These are phyloP conservation scores for Psittacula derbiana DNA, from an alignment of 2,797 vertebrate species.

Conservation along the genomic window DNA sequence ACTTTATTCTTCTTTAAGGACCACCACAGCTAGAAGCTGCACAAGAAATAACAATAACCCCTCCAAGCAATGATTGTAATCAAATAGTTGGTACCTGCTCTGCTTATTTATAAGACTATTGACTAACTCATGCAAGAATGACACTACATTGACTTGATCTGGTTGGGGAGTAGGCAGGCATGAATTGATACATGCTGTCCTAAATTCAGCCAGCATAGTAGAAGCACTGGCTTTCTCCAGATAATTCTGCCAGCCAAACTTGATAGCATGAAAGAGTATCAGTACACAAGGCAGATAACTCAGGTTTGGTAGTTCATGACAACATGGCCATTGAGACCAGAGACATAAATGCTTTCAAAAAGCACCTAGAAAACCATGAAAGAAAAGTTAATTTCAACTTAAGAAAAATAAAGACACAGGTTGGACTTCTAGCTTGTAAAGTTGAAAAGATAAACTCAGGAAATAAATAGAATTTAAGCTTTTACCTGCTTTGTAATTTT, in stretches of 20 bases:
- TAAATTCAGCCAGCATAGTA: background rate
- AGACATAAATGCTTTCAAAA: background rate
- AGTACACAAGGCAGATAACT: background rate
- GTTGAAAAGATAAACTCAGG: background rate
- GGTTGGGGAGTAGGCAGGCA: background rate
- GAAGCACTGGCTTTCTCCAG: background rate
- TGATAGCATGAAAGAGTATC: background rate
- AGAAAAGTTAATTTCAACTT: background rate
- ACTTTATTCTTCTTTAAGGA: background rate
- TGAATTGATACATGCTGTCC: accelerated
- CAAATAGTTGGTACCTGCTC: background rate
- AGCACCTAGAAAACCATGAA: background rate
- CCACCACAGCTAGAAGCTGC: background rate
- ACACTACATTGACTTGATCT: accelerated
- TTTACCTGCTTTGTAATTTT: background rate
- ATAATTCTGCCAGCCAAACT: background rate
- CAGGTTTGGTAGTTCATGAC: background rate
- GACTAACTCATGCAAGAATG: background rate
- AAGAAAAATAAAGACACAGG: background rate
- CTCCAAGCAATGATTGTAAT: background rate
- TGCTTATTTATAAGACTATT: background rate
- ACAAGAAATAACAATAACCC: background rate
- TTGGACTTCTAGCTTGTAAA: background rate
- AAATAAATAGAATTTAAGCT: background rate
- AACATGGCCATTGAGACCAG: background rate